phyloP scores from a whole-genome alignment of 2,797 vertebrate species.

The Cyclura pinguis region DNA sequence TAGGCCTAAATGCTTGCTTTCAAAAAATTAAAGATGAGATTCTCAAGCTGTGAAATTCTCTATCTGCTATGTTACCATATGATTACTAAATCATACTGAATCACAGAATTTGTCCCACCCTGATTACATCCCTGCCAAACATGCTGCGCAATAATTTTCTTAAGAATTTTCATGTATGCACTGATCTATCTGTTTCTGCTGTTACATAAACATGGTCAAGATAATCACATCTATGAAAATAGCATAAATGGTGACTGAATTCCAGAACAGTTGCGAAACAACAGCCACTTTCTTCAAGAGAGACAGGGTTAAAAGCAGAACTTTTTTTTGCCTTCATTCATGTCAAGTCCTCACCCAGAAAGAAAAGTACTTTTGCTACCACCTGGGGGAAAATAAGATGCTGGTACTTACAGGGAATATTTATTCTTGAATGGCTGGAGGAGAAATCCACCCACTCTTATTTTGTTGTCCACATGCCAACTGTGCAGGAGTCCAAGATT shows the following conservation, averaged over 20 bases:
- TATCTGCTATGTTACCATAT: neutral
- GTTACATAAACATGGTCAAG: neutral
- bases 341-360: neutral
- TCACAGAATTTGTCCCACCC: neutral
- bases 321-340: neutral
- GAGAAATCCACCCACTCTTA: no score
- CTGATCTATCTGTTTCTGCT: neutral
- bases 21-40: neutral
- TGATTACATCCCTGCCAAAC: neutral
- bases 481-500: no score
- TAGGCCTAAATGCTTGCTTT: neutral
- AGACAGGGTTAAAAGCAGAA: neutral
- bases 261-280: slow-evolving; percentile 9
- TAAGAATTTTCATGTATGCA: neutral
- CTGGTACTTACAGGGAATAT: no score
- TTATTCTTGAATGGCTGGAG: no score
- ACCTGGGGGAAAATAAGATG: neutral
- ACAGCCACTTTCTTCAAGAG: neutral
- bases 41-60: neutral
- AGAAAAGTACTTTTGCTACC: slow-evolving; percentile 2
- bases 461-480: no score
- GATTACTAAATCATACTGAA: neutral
- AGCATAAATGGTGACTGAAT: neutral
- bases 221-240: neutral
- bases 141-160: neutral